phyloP scores from a whole-genome alignment of 2,797 vertebrate species.

The Eptatretus atami region DNA sequence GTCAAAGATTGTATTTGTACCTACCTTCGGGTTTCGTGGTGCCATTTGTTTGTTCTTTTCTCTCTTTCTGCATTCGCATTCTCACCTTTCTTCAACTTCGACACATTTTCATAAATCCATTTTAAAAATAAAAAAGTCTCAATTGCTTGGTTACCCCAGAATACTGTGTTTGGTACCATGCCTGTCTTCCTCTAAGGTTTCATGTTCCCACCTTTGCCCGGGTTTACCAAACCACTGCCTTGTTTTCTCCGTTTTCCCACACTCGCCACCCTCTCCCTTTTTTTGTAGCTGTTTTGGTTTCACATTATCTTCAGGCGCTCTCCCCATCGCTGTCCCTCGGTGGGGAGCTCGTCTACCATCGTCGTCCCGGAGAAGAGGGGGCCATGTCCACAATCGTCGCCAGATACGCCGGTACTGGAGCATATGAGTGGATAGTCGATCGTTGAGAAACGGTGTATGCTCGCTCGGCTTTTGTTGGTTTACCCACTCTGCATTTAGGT shows the following conservation, averaged over 20 bases:
- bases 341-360: constrained; percentile 51
- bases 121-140: too few relatives aligned
- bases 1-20: too few relatives aligned
- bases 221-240: neutral
- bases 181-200: too few relatives aligned
- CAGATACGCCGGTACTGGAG: constrained; percentile 30
- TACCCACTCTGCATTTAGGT: too few relatives aligned
- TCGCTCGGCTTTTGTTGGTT: too few relatives aligned
- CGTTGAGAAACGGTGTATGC: neutral
- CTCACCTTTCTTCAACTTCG: too few relatives aligned
- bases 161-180: too few relatives aligned
- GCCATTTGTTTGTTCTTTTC: neutral
- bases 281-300: constrained; percentile 28
- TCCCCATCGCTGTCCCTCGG: constrained; percentile 38
- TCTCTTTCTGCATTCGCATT: neutral
- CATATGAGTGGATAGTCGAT: neutral
- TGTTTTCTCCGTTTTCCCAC: neutral
- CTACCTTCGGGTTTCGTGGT: neutral
- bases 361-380: constrained; percentile 41
- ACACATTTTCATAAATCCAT: too few relatives aligned
- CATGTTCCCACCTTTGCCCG: too few relatives aligned
- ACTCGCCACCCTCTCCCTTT: neutral
- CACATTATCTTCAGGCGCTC: constrained; percentile 52
- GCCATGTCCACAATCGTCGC: constrained; percentile 37
- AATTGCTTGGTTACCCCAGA: too few relatives aligned